Conservation (phyloP, 2,797 vertebrate species). For the Scyliorhinus canicula region DNA sequence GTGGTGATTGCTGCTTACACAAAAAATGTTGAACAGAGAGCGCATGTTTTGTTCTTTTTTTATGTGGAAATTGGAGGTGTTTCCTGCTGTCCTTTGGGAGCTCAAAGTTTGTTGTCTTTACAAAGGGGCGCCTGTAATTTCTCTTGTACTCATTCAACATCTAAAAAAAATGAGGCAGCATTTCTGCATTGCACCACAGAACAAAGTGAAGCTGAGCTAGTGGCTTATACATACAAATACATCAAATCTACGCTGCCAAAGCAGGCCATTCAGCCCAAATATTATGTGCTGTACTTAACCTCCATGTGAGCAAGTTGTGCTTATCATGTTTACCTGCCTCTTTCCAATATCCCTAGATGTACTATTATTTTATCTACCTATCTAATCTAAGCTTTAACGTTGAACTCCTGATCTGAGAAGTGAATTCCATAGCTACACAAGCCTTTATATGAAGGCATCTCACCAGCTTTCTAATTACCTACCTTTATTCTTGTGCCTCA, state of each 20-base stretch:
- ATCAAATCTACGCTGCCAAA: neutral
- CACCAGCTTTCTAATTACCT: neutral
- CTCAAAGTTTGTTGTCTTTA: neutral
- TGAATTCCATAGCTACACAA: neutral
- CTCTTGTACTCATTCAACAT: neutral
- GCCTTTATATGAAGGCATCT: neutral
- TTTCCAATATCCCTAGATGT: neutral
- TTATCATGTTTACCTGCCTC: neutral
- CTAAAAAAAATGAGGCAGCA: neutral
- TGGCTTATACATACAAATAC: neutral
- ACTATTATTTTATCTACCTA: neutral
- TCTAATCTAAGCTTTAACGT: neutral
- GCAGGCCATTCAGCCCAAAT: neutral
- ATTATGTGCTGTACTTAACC: neutral
- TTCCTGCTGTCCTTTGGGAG: neutral
- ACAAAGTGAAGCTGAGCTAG: neutral
- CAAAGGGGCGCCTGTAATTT: neutral
- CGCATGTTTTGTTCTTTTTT: neutral
- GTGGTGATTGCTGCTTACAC: neutral
- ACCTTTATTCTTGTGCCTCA: neutral
- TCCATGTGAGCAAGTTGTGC: neutral
- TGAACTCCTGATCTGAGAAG: neutral
- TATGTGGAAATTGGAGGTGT: neutral
- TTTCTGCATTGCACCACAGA: neutral
- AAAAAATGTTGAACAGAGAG: neutral